These are phyloP conservation scores for Lasioglossum albipes DNA, from an alignment of 1,140 invertebrate genomes.

Conservation along the genomic window DNA sequence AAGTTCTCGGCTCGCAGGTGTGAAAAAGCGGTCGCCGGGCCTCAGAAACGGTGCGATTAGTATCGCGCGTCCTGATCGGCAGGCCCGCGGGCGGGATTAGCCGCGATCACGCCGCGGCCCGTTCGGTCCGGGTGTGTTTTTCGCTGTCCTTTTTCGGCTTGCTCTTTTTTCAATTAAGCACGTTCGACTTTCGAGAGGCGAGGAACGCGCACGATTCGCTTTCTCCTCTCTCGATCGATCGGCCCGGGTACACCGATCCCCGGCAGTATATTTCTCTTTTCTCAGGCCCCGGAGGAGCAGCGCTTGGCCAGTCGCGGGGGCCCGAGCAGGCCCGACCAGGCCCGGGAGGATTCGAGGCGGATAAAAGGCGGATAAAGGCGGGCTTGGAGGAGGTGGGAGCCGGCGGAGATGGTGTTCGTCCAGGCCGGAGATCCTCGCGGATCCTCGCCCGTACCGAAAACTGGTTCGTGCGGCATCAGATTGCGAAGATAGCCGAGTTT, in stretches of 20 bases:
- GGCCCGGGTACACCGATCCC: constrained; percentile 46
- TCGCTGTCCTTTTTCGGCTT: not conserved
- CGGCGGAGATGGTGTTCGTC: constrained; percentile 9
- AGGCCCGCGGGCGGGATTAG: not conserved
- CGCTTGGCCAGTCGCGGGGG: too few relatives aligned
- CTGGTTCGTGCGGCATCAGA: constrained; percentile 78
- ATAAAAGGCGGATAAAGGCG: too few relatives aligned
- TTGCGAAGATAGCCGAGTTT: constrained; percentile 78
- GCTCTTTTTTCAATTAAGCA: constrained; percentile 24
- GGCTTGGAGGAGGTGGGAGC: not conserved
- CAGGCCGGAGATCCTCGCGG: constrained; percentile 24
- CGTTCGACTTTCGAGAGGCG: constrained; percentile 45
- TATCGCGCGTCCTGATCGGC: too few relatives aligned
- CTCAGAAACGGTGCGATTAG: too few relatives aligned
- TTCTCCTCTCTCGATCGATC: constrained; percentile 65
- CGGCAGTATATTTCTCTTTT: constrained; percentile 38
- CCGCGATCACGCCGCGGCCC: not conserved
- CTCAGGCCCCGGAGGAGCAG: not conserved
- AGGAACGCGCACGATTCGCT: constrained; percentile 58
- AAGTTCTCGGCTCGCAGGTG: too few relatives aligned
- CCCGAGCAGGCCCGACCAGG: too few relatives aligned
- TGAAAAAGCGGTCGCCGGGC: too few relatives aligned
- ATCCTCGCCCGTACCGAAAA: constrained; percentile 71
- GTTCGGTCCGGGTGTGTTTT: not conserved
- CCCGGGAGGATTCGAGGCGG: not conserved